Base-by-base conservation (phyloP, 1,140 invertebrate species). In the Drepana arcuata region DNA sequence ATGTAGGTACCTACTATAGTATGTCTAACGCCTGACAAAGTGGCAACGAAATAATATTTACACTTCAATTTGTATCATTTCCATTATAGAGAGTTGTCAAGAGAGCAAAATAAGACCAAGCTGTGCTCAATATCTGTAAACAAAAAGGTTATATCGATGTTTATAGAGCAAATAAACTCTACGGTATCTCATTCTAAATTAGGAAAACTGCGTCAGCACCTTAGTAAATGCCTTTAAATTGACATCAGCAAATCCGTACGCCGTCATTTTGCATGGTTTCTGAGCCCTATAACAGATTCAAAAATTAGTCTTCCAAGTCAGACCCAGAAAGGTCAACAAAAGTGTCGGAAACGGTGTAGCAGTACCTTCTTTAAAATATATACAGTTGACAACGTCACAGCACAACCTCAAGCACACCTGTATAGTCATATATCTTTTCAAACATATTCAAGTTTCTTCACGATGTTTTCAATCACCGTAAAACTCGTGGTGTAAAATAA, bases 71-170 rank as follows among this genome's bases (percentile, higher is more conserved):
- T 9, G 2, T n/a, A 16, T 33, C 31, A 27, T 34, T 29, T 21
- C 26, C 41, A 1, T 28, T 38, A 24, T 60, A 59, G 12, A 65
- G 12, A 7, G 65, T 54, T 23, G 42, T 38, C 16, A 65, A 21
- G 2, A 68, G 35, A 11, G 65, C 61, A 14, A 68, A 68, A 28
- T 65, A 68, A 2, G 65, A 68, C 58, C 58, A 63, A 9, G 65
- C 44, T 12, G 41, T 48, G 21, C 61, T 60, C 24, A 65, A 21
- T 25, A 65, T 63, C 61, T 68, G 61, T 37, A 58, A 64, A 21
- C 1, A 36, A 16, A 25, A 36, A 10, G 9, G 14, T 21, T 21
- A 21, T 21, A 21, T 4, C 18, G 18, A 21, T 9, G 9, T 4
- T 9, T 5, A 21, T 9, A 21, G 18, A 21, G 4, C 4, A 21